A percentile compares a stretch with the other conserved stretches of the same genome.
phyloP scores from a whole-genome alignment of 1,140 invertebrate genomes.

The Drosophila persimilis region DNA sequence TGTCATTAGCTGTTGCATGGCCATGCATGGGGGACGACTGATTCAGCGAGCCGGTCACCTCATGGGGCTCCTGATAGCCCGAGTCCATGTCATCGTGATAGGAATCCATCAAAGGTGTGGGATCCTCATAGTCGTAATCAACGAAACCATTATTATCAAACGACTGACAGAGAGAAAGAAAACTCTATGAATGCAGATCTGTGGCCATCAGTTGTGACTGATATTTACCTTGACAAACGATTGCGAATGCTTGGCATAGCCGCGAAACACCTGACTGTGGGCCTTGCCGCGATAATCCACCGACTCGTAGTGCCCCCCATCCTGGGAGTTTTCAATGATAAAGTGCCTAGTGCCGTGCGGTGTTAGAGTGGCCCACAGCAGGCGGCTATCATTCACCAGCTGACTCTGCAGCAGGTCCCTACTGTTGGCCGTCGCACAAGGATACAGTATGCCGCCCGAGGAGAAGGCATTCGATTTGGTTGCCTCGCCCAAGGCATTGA shows the following conservation, averaged over 20 bases:
- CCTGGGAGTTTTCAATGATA: slow-evolving; percentile 85
- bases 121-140: slow-evolving; percentile 89
- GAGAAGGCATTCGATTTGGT: slow-evolving; percentile 81
- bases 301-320: slow-evolving; percentile 90
- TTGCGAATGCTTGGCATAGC: slow-evolving; percentile 69
- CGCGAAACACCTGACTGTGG: slow-evolving; percentile 67
- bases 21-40: slow-evolving; percentile 87
- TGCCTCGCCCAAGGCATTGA: slow-evolving; percentile 73
- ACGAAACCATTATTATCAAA: slow-evolving; percentile 89
- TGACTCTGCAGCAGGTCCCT: slow-evolving; percentile 76
- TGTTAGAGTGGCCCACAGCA: slow-evolving; percentile 92
- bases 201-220: background rate
- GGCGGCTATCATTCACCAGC: slow-evolving; percentile 84
- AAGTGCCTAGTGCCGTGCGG: slow-evolving; percentile 90
- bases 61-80: slow-evolving; percentile 83
- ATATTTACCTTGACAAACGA: slow-evolving; percentile 63
- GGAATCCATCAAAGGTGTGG: slow-evolving; percentile 88
- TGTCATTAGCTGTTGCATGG: slow-evolving; percentile 80
- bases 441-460: slow-evolving; percentile 77
- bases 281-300: slow-evolving; percentile 84
- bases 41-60: slow-evolving; percentile 84
- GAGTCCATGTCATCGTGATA: slow-evolving; percentile 87
- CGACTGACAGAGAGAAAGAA: slow-evolving; percentile 68
- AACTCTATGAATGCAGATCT: background rate
- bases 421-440: slow-evolving; percentile 73